Evolutionary conservation across 2,888 invertebrate genomes (phyloP), one percentile per base, ranked within the genome.

Genomic region (Leucophenga maculata): DNA sequence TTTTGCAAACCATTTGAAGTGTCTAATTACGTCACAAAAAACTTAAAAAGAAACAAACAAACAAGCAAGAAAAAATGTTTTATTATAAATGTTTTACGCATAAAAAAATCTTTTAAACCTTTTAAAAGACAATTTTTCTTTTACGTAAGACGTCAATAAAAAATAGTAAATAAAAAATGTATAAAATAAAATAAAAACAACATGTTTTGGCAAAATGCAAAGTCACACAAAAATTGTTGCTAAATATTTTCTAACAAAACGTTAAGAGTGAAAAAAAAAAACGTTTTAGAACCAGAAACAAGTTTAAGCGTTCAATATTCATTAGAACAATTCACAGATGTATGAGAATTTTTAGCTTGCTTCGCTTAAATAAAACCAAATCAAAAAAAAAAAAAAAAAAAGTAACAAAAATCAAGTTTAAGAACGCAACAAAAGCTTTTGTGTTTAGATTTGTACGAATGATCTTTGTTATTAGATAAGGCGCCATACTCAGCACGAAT

Each of bases 311-410:
- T 50, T 62, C 73, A 74, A 77, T 82, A 82, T 82, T 83, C 80
- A 83, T 83, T 82, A 83, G 80, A 81, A 80, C 84, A 83, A 83
- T 75, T 83, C 74, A 68, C 69, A 77, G 73, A 64, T 22, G 20
- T 22, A 46, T 46, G 62, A 46, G 46, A 64, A 39, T 64, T 46
- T 64, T 20, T 64, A 44, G 14, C 26, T 18, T 16, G 18, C 46
- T 13, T n/a, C 22, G 13, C n/a, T n/a, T n/a, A n/a, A n/a, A n/a
- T n/a, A n/a, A n/a, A n/a, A 18, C 1, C 13, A 55, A 55, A 18
- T 9, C 6, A 55, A 11, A 20, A 22, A 18, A 16, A 13, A 8
- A 20, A 20, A 6, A 22, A 13, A 20, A 20, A 16, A 18, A 26
- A 26, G 9, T 1, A n/a, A n/a, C n/a, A 1, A 57, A 57, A 57